Conservation (phyloP, 2,113 vertebrate species). For the Tragulus kanchil region DNA sequence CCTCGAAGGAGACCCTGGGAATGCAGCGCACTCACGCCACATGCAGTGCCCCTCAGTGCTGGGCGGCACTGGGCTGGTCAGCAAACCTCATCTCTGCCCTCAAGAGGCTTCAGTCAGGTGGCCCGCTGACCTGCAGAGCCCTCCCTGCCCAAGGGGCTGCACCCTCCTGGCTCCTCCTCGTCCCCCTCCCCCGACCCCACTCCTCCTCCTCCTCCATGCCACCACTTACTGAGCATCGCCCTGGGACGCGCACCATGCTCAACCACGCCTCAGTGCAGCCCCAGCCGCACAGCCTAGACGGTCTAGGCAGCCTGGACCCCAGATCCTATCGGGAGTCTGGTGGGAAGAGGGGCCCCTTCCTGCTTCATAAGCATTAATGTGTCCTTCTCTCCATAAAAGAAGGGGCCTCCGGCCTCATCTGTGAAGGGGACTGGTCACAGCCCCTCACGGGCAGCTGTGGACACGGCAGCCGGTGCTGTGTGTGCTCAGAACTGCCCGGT, state of each 20-base stretch:
- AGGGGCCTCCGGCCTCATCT: neutral
- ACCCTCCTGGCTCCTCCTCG: too few relatives aligned
- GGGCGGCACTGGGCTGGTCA: accelerated
- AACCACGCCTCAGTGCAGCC: accelerated
- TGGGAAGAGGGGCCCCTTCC: accelerated
- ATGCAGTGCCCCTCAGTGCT: accelerated
- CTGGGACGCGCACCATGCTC: accelerated
- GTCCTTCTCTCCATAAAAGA: neutral
- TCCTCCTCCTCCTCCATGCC: neutral
- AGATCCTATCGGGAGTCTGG: neutral
- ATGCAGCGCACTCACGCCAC: accelerated
- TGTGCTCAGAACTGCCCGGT: neutral
- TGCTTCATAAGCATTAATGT: accelerated
- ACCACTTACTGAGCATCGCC: accelerated
- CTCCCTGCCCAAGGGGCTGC: neutral
- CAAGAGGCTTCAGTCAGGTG: accelerated
- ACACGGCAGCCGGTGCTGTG: accelerated
- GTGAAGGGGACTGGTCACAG: neutral
- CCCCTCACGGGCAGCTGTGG: neutral
- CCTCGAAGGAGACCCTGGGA: accelerated
- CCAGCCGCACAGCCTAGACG: neutral
- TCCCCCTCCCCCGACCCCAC: too few relatives aligned
- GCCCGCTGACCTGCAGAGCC: neutral
- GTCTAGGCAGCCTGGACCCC: neutral
- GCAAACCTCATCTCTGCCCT: neutral